phyloP scores from a whole-genome alignment of 1,140 invertebrate species.

The Charaxes varanes region DNA sequence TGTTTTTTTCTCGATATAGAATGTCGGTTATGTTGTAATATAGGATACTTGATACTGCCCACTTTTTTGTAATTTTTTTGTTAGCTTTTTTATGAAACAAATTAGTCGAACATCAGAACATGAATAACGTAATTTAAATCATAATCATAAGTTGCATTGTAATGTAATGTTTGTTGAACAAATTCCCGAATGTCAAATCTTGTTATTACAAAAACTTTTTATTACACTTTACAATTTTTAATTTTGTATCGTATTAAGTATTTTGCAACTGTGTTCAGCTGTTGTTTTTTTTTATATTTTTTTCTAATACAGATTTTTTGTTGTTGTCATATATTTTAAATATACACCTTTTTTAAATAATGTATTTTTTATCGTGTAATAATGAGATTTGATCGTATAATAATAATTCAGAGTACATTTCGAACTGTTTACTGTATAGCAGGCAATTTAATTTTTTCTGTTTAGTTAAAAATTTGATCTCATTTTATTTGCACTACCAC shows the following conservation, averaged over 20 bases:
- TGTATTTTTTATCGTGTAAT: constrained; percentile 21
- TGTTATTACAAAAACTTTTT: constrained; percentile 26
- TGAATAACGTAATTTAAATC: constrained; percentile 43
- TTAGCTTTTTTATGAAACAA: constrained; percentile 50
- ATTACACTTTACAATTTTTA: constrained; percentile 1
- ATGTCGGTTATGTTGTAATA: constrained; percentile 63
- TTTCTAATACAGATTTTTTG: constrained; percentile 6
- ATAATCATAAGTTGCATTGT: constrained; percentile 47
- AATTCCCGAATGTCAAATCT: constrained; percentile 49
- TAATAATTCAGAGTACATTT: constrained; percentile 31
- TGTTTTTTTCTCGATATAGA: constrained; percentile 65
- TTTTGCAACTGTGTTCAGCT: constrained; percentile 10
- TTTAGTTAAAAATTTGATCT: constrained; percentile 61
- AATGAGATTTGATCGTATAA: constrained; percentile 37
- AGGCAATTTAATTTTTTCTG: constrained; percentile 58
- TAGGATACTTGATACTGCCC: constrained; percentile 65
- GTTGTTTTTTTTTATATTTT: constrained; percentile 12
- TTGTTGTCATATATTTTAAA: background rate
- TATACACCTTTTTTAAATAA: background rate
- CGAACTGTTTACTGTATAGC: constrained; percentile 44
- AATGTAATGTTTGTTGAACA: constrained; percentile 52
- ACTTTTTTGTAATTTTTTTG: constrained; percentile 48
- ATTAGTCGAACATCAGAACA: constrained; percentile 23
- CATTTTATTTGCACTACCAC: constrained; percentile 47
- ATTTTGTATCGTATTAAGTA: constrained; percentile 1